Percentiles rank a stretch among this genome's conserved stretches.
These are phyloP conservation scores for Crocidura indochinensis DNA, from an alignment of 2,797 vertebrate genomes.

Conservation along the genomic window DNA sequence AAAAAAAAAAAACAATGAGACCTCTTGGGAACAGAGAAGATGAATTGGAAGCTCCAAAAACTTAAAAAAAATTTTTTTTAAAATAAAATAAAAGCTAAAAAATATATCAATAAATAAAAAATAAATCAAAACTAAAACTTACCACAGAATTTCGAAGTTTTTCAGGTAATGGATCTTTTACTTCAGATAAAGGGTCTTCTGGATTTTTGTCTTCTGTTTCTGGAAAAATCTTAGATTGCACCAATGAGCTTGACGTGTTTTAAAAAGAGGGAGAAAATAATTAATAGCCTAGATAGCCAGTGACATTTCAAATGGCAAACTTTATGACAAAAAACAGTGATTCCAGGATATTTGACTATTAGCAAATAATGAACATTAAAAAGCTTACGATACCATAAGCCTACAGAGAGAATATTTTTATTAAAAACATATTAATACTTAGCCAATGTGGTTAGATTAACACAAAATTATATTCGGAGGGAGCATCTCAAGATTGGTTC, in stretches of 20 bases:
- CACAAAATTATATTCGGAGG: not conserved
- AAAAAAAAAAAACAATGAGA: no score
- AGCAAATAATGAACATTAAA: slow-evolving; percentile 57
- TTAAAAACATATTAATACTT: slow-evolving; percentile 54
- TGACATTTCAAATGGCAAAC: slow-evolving; percentile 52
- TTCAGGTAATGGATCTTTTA: slow-evolving; percentile 98
- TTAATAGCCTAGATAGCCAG: slow-evolving; percentile 1
- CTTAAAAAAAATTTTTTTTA: no score
- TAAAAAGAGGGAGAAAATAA: slow-evolving; percentile 67
- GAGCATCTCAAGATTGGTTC: no score
- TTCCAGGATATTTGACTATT: slow-evolving; percentile 52
- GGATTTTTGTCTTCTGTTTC: slow-evolving; percentile 98
- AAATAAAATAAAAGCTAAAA: slow-evolving; percentile 47
- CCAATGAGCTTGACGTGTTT: slow-evolving; percentile 93
- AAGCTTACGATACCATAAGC: slow-evolving; percentile 41
- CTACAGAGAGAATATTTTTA: slow-evolving; percentile 37
- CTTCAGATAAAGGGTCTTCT: slow-evolving; percentile 97
- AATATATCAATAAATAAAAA: no score
- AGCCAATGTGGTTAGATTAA: slow-evolving; percentile 1
- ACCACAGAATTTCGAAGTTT: slow-evolving; percentile 98
- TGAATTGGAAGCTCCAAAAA: no score
- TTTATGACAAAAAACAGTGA: slow-evolving; percentile 43
- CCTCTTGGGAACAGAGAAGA: no score
- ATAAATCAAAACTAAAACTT: slow-evolving; percentile 89
- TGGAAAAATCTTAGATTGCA: slow-evolving; percentile 97